Conservation (phyloP, 2,888 invertebrate genomes). For the Crocallis elinguaria region DNA sequence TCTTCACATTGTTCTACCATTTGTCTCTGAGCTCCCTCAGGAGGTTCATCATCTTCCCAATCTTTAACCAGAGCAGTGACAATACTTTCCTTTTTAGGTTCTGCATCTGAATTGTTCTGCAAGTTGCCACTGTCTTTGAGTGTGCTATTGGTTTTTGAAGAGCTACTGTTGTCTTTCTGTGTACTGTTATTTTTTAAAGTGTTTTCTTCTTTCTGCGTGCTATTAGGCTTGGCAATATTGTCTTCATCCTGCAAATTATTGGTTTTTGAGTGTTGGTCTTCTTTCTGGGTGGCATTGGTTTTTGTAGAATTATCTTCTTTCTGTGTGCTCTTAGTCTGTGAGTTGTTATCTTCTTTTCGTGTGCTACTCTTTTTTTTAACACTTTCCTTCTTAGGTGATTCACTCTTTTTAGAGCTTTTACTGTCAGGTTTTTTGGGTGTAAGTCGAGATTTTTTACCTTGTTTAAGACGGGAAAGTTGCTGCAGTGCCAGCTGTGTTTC, state of each 20-base stretch:
- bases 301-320: too few species aligned
- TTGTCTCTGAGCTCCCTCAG: constrained; percentile 43
- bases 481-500: constrained; percentile 70
- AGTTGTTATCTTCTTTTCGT: background rate
- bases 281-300: too few species aligned
- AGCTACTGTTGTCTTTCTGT: too few species aligned
- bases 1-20: constrained; percentile 38
- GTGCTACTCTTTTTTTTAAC: constrained; percentile 1
- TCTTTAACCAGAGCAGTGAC: constrained; percentile 83
- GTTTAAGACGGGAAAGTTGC: constrained; percentile 66
- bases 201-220: background rate
- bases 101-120: constrained; percentile 10
- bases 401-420: constrained; percentile 24
- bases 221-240: too few species aligned
- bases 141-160: constrained; percentile 1
- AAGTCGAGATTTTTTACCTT: constrained; percentile 24
- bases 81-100: constrained; percentile 58
- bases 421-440: constrained; percentile 29
- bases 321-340: constrained; percentile 4
- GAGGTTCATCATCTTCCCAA: constrained; percentile 77
- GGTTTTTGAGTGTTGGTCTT: too few species aligned
- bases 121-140: background rate
- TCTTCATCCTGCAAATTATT: too few species aligned
- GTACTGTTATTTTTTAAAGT: constrained; percentile 3
- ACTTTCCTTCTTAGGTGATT: constrained; percentile 35